Conservation (phyloP, 2,888 invertebrate genomes). For the Ectemnius cavifrons region DNA sequence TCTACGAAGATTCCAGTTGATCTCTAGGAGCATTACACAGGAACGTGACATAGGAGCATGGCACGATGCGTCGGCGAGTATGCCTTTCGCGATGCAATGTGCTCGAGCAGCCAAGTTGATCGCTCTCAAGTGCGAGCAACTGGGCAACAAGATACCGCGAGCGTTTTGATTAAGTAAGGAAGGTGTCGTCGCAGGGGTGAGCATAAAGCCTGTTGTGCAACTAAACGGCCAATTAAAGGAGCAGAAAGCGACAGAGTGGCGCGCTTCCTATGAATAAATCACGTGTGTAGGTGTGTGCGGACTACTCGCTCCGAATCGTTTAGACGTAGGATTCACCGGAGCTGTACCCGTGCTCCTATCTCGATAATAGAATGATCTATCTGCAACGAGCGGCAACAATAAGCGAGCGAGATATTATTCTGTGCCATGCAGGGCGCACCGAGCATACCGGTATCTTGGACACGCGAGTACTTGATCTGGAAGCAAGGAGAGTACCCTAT, state of each 20-base stretch:
- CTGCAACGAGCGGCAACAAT: constrained; percentile 66
- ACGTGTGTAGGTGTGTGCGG: constrained; percentile 19
- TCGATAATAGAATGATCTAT: constrained; percentile 71
- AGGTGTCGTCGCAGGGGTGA: not conserved
- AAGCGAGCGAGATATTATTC: constrained; percentile 68
- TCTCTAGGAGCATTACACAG: constrained; percentile 12
- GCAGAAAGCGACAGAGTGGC: not conserved
- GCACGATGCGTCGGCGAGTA: not conserved
- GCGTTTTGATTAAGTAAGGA: not conserved
- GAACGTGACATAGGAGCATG: constrained; percentile 4
- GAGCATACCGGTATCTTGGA: constrained; percentile 58
- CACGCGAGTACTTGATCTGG: constrained; percentile 66
- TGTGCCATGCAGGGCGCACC: constrained; percentile 20
- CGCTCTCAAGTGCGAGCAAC: not conserved
- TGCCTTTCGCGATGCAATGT: constrained; percentile 17
- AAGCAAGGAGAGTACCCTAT: constrained; percentile 62
- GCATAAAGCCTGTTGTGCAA: constrained; percentile 5
- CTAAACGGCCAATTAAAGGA: constrained; percentile 32
- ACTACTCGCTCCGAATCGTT: constrained; percentile 10
- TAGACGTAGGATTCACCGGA: not conserved
- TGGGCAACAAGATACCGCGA: not conserved
- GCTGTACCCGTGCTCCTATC: constrained; percentile 59
- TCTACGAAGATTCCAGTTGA: constrained; percentile 30
- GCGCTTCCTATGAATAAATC: constrained; percentile 27
- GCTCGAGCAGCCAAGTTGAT: not conserved